These are phyloP conservation scores for Yponomeuta evonymella DNA, from an alignment of 2,888 invertebrate species.

Conservation along the genomic window DNA sequence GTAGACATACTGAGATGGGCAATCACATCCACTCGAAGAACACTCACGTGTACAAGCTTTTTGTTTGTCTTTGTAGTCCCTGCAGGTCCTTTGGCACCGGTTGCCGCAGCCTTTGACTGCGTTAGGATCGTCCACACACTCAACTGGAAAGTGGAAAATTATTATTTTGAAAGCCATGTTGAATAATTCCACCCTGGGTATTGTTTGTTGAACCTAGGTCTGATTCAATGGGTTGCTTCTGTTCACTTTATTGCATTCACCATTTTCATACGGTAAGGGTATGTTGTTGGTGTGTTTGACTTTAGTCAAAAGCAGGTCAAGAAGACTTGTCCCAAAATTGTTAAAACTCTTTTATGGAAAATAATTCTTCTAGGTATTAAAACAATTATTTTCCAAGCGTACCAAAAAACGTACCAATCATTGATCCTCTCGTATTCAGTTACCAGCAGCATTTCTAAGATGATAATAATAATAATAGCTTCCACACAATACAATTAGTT, in stretches of 20 bases:
- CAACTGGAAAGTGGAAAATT: background rate
- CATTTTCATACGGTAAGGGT: no score
- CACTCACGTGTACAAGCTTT: background rate
- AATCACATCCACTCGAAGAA: background rate
- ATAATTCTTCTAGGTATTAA: background rate
- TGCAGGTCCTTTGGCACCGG: background rate
- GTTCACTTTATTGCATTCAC: no score
- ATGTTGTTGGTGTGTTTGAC: no score
- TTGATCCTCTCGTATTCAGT: constrained; percentile 13
- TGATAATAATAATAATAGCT: no score
- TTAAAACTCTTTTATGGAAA: no score
- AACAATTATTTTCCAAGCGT: no score
- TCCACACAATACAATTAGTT: no score
- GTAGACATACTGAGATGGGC: background rate
- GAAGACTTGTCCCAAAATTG: no score
- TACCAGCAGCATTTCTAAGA: constrained; percentile 12
- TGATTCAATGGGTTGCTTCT: no score
- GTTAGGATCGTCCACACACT: background rate
- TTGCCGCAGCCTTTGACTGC: background rate
- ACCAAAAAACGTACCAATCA: background rate
- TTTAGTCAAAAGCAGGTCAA: no score
- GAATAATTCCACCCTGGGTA: no score
- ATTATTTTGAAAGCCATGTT: background rate
- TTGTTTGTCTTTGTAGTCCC: background rate
- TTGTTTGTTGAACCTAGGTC: no score